A percentile compares a stretch with the other conserved stretches of the same genome.
Conservation (phyloP, 2,888 invertebrate species). For the Protophormia terraenovae region DNA sequence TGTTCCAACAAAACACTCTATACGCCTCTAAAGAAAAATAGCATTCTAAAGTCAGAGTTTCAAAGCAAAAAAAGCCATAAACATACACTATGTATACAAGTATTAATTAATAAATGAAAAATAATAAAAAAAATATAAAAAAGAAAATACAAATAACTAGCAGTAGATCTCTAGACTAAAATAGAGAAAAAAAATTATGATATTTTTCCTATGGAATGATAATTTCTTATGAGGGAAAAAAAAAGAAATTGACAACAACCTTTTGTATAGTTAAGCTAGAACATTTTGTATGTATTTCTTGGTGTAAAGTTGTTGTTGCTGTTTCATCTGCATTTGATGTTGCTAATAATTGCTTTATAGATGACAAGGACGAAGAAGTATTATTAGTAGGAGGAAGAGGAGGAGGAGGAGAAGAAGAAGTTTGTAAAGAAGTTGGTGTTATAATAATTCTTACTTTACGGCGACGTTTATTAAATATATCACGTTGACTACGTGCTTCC, state of each 20-base stretch:
- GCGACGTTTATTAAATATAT: slow-evolving; percentile 74
- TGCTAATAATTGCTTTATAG: background rate
- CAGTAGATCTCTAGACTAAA: slow-evolving; percentile 44
- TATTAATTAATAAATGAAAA: slow-evolving; percentile 30
- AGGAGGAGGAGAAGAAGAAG: background rate
- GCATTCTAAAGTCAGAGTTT: slow-evolving; percentile 48
- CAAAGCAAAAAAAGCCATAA: slow-evolving; percentile 42
- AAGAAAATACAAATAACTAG: background rate
- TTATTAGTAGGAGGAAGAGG: background rate
- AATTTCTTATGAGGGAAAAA: slow-evolving; percentile 7
- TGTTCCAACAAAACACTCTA: background rate
- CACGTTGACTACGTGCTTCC: slow-evolving; percentile 72
- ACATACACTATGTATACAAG: slow-evolving; percentile 1
- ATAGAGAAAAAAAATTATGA: slow-evolving; percentile 4
- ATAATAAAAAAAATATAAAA: background rate
- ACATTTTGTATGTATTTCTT: slow-evolving; percentile 30
- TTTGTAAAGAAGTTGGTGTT: slow-evolving; percentile 52
- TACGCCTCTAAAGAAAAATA: slow-evolving; percentile 9
- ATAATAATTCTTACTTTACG: slow-evolving; percentile 72
- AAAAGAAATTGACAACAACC: slow-evolving; percentile 54
- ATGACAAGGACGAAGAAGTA: background rate
- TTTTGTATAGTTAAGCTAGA: slow-evolving; percentile 53
- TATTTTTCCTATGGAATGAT: background rate
- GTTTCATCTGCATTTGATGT: slow-evolving; percentile 19
- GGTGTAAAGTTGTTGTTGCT: slow-evolving; percentile 54